phyloP scores from a whole-genome alignment of 2,113 vertebrate genomes.

The Salvelinus namaycush region DNA sequence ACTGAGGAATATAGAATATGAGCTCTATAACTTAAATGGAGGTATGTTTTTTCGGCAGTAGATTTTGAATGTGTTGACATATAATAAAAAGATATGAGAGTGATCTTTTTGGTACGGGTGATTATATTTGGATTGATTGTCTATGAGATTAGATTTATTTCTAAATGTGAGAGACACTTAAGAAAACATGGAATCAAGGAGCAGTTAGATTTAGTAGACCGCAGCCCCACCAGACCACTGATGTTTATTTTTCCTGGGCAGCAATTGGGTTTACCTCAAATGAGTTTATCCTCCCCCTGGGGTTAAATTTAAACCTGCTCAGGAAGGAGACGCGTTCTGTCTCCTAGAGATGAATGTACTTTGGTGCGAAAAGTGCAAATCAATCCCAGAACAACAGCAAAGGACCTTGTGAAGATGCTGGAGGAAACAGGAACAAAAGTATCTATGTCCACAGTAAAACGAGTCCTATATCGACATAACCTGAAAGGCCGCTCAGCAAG shows the following conservation, averaged over 20 bases:
- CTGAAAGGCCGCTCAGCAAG: no score
- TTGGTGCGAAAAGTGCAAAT: no score
- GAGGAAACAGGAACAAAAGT: no score
- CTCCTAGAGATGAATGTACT: no score
- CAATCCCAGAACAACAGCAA: no score
- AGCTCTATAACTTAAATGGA: background rate
- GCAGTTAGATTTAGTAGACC: constrained; percentile 44
- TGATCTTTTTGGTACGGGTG: constrained; percentile 42
- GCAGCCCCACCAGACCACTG: constrained; percentile 33
- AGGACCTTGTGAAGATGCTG: no score
- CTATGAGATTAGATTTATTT: constrained; percentile 49
- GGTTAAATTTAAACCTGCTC: constrained; percentile 19
- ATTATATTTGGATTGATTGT: constrained; percentile 41
- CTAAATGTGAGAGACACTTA: constrained; percentile 45
- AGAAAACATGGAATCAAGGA: constrained; percentile 54
- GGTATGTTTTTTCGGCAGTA: constrained; percentile 8
- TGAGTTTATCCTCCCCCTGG: constrained; percentile 61
- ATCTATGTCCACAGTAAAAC: no score
- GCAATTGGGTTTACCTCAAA: constrained; percentile 45
- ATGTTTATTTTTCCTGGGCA: constrained; percentile 63
- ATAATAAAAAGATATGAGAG: constrained; percentile 49
- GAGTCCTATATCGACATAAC: no score
- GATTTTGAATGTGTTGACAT: constrained; percentile 38
- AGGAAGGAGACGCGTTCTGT: no score
- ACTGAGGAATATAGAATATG: constrained; percentile 23